phyloP scores from a whole-genome alignment of 2,888 invertebrate species.

The Nysson spinosus region DNA sequence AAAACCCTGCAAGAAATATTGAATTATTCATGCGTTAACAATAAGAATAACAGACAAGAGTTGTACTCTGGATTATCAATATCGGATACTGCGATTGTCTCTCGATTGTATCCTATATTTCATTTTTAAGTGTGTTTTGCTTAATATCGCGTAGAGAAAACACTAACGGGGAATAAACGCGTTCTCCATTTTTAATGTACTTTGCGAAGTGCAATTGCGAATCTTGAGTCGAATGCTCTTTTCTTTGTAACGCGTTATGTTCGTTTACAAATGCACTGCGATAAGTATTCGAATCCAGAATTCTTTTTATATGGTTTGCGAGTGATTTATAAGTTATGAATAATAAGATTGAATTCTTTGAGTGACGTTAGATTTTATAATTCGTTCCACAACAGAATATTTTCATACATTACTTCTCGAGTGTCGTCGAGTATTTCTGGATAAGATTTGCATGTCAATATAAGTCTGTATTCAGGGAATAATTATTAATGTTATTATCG shows the following conservation, averaged over 20 bases:
- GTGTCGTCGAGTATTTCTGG: slow-evolving; percentile 17
- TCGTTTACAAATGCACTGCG: slow-evolving; percentile 8
- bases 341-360: slow-evolving; percentile 16
- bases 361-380: slow-evolving; percentile 9
- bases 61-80: background rate
- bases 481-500: background rate
- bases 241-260: slow-evolving; percentile 2
- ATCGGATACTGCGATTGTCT: slow-evolving; percentile 12
- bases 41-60: slow-evolving; percentile 27
- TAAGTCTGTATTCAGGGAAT: background rate
- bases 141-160: background rate
- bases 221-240: background rate
- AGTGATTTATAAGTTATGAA: slow-evolving; percentile 9
- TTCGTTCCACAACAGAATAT: slow-evolving; percentile 19
- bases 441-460: slow-evolving; percentile 4
- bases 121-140: background rate
- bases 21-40: slow-evolving; percentile 32
- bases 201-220: slow-evolving; percentile 27
- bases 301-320: slow-evolving; percentile 24
- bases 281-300: slow-evolving; percentile 7
- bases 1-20: background rate
- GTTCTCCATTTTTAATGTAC: slow-evolving; percentile 23
- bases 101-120: slow-evolving; percentile 11
- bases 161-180: background rate
- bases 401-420: slow-evolving; percentile 18